Base-by-base conservation (phyloP, 2,888 invertebrate species). In the Drosophila acutilabella region DNA sequence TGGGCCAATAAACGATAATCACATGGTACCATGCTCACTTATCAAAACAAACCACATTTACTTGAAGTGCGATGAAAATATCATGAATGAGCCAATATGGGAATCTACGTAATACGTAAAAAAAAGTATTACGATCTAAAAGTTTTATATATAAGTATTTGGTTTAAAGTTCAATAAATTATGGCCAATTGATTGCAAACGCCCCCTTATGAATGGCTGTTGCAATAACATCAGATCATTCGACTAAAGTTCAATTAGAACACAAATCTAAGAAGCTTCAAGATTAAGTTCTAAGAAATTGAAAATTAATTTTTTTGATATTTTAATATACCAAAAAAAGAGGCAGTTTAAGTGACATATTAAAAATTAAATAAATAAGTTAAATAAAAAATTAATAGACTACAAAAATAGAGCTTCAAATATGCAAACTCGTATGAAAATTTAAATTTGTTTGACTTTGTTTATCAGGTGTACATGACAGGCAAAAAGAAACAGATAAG, bases 1-100 rank as follows among this genome's bases (percentile, higher is more conserved):
- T 44, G 33, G 44, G 54, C 48, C 65, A 57, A 76, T 59, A 56
- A 76, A 76, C 68, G 53, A 26, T 72, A 72, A 76, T 76, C 76
- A 68, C 75, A 53, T 65, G 75, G 72, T 54, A 52, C 33, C 13
- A 4, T 36, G 14, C 6, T 10, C 41, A 60, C 52, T 57, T 73
- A 60, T 69, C 50, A 47, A 30, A 42, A 20, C 10, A 68, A 70
- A 48, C 52, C 23, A 41, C 26, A 41, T 45, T 42, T 16, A 6
- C 8, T 30, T 36, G 14, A 26, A n/a, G 47, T 14, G 13, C 16
- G 13, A 30, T 2, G 30, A 30, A 30, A 56, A 40, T 48, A 30
- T 57, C 42, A 47, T 64, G 64, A 64, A 67, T 71, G 64, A 30
- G 20, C 51, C 7, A 6, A 52, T 10, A 53, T 1, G 58, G 54